A percentile compares a stretch with the other conserved stretches of the same genome.
Conservation (phyloP, 2,797 vertebrate species). For the Pempheris klunzingeri region DNA sequence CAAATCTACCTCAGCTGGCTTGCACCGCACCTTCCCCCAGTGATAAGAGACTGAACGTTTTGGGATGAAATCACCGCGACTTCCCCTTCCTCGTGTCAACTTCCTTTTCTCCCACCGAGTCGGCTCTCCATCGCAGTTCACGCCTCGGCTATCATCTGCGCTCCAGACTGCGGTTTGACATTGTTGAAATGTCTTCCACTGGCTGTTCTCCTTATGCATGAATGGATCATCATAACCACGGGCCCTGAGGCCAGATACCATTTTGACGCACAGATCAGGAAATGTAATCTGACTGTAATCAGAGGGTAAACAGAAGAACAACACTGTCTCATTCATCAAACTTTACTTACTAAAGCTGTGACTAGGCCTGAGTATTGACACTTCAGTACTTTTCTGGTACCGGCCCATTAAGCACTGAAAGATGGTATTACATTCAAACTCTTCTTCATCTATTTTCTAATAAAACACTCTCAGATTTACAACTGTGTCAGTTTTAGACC, state of each 20-base stretch:
- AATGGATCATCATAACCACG: not conserved
- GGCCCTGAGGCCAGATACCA: not conserved
- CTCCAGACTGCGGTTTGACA: not conserved
- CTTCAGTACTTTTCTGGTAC: too few species aligned
- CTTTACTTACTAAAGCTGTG: too few species aligned
- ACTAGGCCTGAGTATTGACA: too few species aligned
- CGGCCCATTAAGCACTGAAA: too few species aligned
- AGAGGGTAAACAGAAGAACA: too few species aligned
- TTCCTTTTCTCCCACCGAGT: not conserved
- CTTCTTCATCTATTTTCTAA: too few species aligned
- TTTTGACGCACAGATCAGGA: not conserved
- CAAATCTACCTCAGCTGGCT: constrained; percentile 6
- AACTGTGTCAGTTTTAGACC: too few species aligned
- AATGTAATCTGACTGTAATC: not conserved
- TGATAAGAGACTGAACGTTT: constrained; percentile 18
- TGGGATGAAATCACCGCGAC: constrained; percentile 5
- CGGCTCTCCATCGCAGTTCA: constrained; percentile 13
- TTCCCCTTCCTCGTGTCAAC: not conserved
- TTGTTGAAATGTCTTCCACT: not conserved
- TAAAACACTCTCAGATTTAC: too few species aligned
- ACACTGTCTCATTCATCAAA: too few species aligned
- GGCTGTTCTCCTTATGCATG: not conserved
- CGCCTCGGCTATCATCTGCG: not conserved
- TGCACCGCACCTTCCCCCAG: not conserved
- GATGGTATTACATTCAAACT: too few species aligned